Conservation (phyloP, 1,140 invertebrate species). For the Stenopsyche tienmushanensis region DNA sequence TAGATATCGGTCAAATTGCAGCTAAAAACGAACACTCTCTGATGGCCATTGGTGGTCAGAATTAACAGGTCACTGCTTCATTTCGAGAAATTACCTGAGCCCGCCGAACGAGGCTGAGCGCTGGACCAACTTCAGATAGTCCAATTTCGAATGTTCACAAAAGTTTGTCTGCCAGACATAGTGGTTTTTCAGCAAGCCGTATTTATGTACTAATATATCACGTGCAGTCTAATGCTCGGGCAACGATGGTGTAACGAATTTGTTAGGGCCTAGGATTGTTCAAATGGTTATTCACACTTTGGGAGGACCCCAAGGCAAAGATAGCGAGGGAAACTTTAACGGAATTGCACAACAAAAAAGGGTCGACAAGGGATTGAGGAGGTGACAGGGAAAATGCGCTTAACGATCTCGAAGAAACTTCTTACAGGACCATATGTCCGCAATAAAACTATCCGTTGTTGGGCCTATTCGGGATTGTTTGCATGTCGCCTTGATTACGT, state of each 20-base stretch:
- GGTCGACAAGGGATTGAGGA: not conserved
- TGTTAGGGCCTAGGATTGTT: too few relatives aligned
- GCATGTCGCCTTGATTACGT: not conserved
- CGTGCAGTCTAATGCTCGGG: too few relatives aligned
- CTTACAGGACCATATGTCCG: not conserved
- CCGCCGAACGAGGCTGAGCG: not conserved
- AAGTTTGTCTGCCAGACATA: not conserved
- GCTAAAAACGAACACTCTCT: not conserved
- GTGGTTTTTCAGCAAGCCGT: too few relatives aligned
- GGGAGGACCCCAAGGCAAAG: not conserved
- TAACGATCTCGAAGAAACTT: not conserved
- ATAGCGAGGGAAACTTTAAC: too few relatives aligned
- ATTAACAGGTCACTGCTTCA: conserved; percentile 24
- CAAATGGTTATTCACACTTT: not conserved
- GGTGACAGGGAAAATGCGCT: not conserved
- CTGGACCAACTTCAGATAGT: not conserved
- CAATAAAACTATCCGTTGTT: not conserved
- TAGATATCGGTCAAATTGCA: not conserved
- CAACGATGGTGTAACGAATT: too few relatives aligned
- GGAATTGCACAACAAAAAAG: conserved; percentile 7
- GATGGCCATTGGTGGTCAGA: conserved; percentile 14
- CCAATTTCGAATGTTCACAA: conserved; percentile 5
- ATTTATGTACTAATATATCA: too few relatives aligned
- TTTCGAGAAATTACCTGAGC: conserved; percentile 7
- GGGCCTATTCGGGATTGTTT: not conserved